phyloP scores from a whole-genome alignment of 1,140 invertebrate genomes.

The Drosophila bipectinata region DNA sequence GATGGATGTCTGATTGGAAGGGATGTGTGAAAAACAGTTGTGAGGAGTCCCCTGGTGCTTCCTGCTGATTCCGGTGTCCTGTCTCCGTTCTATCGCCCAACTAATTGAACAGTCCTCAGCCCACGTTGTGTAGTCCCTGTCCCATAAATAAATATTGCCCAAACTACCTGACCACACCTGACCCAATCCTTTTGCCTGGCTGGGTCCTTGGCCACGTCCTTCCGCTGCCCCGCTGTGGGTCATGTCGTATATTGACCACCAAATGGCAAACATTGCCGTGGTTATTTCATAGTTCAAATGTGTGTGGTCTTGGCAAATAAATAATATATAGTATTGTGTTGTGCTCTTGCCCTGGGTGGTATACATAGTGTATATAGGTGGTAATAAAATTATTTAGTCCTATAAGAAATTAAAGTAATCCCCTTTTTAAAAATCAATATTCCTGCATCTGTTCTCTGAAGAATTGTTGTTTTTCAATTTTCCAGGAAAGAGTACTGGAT shows the following conservation, averaged over 20 bases:
- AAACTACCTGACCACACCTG: conserved; percentile 47
- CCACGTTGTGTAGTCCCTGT: no score
- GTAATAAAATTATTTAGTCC: conserved; percentile 57
- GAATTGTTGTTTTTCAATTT: background rate
- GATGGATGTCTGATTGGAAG: conserved; percentile 35
- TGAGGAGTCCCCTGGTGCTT: background rate
- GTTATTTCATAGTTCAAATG: conserved; percentile 76
- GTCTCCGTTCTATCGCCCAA: conserved; percentile 6
- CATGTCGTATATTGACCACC: conserved; percentile 71
- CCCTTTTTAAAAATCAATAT: background rate
- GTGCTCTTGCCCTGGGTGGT: background rate
- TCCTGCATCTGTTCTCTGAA: no score
- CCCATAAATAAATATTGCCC: conserved; percentile 48
- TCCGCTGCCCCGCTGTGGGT: conserved; percentile 61
- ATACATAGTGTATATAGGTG: background rate
- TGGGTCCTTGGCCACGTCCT: conserved; percentile 29
- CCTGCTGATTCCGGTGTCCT: background rate
- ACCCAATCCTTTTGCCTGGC: conserved; percentile 18
- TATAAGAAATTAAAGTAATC: conserved; percentile 42
- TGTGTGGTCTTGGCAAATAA: conserved; percentile 65
- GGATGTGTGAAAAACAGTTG: background rate
- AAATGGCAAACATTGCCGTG: conserved; percentile 67
- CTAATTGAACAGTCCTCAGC: conserved; percentile 65
- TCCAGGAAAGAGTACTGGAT: background rate
- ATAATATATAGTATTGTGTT: conserved; percentile 64